Base-by-base conservation (phyloP, 2,797 vertebrate genomes). In the Manis javanica region DNA sequence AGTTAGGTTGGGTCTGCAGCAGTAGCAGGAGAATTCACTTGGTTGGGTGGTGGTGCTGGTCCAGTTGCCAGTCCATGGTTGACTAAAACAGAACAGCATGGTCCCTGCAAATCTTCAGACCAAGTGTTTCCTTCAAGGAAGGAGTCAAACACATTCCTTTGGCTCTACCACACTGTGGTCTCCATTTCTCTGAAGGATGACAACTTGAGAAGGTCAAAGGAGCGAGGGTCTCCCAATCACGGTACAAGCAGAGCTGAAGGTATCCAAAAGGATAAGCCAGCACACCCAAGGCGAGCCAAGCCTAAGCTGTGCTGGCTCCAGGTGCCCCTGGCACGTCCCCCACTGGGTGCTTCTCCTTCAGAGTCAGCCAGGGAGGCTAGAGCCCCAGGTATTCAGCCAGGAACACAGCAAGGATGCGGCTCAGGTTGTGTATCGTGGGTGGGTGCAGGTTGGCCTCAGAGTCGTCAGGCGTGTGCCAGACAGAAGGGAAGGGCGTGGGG, bases 381-480 rank as follows among this genome's bases (percentile, higher is more conserved):
- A 99, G 98, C 46, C 99, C 98, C 95, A 99, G 97, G 87, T 99
- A 99, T 68, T 99, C 99, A 0, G 99, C 98, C 96, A 99, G 90
- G 95, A 99, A 99, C 75, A 99, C 98, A 0, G 98, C 98, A 55
- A 99, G 96, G 98, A 99, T 99, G 97, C 99, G 99, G 69, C 99
- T 99, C 89, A 99, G 98, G 98, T 99, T 99, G 96, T 99, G 98
- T 14, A 99, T 98, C 0, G 99, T 99, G 59, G 99, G 99, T 0
- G 98, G 98, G 95, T 99, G 99, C 98, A 99, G 98, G 95, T 99
- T 99, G 93, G 99, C 98, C 96, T 99, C 99, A 0, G 98, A 99
- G 98, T 99, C 99, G 0, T 99, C 98, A 89, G 99, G 93, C 0
- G 99, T 99, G 97, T 99, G 99, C 99, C 99, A 99, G 97, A 99